A percentile compares a stretch with the other conserved stretches of the same genome.
phyloP scores from a whole-genome alignment of 2,888 invertebrate species.

The Entomobrya proxima region DNA sequence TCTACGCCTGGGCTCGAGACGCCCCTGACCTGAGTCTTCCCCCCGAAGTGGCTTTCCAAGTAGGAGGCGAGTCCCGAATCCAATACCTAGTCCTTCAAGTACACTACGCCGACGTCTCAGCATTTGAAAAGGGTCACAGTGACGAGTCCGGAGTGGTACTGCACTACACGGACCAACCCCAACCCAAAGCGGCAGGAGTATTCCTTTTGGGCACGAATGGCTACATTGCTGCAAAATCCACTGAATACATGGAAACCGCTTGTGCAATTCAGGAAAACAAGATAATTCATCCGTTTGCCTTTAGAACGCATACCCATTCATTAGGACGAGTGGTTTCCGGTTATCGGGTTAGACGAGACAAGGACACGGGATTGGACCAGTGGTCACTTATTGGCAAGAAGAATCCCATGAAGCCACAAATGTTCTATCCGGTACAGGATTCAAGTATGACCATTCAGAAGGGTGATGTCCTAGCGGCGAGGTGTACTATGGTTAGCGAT shows the following conservation, averaged over 20 bases:
- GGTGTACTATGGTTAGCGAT: slow-evolving; percentile 93
- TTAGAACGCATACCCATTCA: slow-evolving; percentile 94
- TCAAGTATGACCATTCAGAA: slow-evolving; percentile 80
- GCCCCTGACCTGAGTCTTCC: slow-evolving; percentile 90
- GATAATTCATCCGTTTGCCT: slow-evolving; percentile 95
- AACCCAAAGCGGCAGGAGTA: slow-evolving; percentile 93
- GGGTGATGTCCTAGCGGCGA: slow-evolving; percentile 89
- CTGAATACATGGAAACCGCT: slow-evolving; percentile 93
- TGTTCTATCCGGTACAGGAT: slow-evolving; percentile 90
- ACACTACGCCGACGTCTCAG: slow-evolving; percentile 84
- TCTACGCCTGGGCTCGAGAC: slow-evolving; percentile 97
- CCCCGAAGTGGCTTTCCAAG: slow-evolving; percentile 92
- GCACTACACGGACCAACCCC: slow-evolving; percentile 85
- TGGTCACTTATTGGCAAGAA: slow-evolving; percentile 90
- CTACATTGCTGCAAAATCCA: slow-evolving; percentile 82
- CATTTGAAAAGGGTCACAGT: slow-evolving; percentile 82
- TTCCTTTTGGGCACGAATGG: slow-evolving; percentile 93
- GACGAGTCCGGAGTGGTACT: slow-evolving; percentile 92
- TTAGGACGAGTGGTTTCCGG: slow-evolving; percentile 91
- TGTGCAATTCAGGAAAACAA: slow-evolving; percentile 89
- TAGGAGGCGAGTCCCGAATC: slow-evolving; percentile 89
- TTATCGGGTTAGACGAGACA: slow-evolving; percentile 83
- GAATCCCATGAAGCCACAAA: slow-evolving; percentile 91
- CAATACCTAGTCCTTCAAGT: slow-evolving; percentile 96
- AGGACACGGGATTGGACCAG: slow-evolving; percentile 80